These are phyloP conservation scores for Papilio demoleus DNA, from an alignment of 2,888 invertebrate species.

Conservation along the genomic window DNA sequence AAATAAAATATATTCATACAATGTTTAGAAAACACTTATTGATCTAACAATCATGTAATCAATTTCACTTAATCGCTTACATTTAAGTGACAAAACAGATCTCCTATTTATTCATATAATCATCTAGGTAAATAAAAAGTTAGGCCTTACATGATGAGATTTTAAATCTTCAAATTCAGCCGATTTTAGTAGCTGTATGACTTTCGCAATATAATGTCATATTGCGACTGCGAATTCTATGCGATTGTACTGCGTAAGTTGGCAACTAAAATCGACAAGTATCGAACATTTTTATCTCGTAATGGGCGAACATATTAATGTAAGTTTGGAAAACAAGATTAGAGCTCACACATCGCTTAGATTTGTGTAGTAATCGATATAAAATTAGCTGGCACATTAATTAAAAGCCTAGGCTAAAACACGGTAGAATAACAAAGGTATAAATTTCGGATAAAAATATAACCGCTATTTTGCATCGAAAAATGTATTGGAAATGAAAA, in stretches of 20 bases:
- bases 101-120: neutral
- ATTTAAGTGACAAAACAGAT: neutral
- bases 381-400: constrained; percentile 74
- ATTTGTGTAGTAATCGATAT: constrained; percentile 64
- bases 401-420: constrained; percentile 53
- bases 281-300: too few relatives aligned
- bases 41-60: neutral
- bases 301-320: neutral
- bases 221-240: too few relatives aligned
- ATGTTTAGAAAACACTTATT: neutral
- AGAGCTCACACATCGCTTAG: constrained; percentile 62
- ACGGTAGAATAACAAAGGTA: constrained; percentile 63
- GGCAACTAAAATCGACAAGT: too few relatives aligned
- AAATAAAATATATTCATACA: neutral
- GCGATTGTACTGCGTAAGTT: too few relatives aligned
- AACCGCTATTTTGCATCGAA: constrained; percentile 32
- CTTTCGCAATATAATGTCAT: too few relatives aligned
- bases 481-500: constrained; percentile 39
- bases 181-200: too few relatives aligned
- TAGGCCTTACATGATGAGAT: too few relatives aligned
- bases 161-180: too few relatives aligned
- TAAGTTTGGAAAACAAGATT: constrained; percentile 48
- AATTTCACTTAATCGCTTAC: neutral
- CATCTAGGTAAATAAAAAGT: constrained; percentile 42
- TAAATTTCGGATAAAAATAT: constrained; percentile 10